These are phyloP conservation scores for Gymnoscopelus microlampas DNA, from an alignment of 2,797 vertebrate genomes.

Conservation along the genomic window DNA sequence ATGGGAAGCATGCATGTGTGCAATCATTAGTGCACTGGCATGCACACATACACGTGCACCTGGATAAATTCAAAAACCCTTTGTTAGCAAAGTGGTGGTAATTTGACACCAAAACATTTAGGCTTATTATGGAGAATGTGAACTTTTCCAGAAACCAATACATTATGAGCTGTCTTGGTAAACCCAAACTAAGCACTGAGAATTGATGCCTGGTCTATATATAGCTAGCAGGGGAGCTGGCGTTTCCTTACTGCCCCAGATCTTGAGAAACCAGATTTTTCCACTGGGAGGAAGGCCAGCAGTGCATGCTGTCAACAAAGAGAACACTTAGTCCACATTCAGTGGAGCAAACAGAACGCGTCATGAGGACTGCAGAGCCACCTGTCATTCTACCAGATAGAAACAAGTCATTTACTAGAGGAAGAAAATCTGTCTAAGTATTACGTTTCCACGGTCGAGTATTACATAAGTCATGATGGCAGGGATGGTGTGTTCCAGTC, in stretches of 20 bases:
- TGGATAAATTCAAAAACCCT: not conserved
- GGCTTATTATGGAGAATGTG: constrained; percentile 30
- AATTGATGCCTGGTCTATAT: constrained; percentile 57
- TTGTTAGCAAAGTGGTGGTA: too few species aligned
- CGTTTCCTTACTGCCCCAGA: constrained; percentile 61
- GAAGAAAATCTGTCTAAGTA: not conserved
- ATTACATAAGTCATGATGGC: not conserved
- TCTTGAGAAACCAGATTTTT: constrained; percentile 66
- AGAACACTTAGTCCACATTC: constrained; percentile 27
- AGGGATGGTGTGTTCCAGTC: not conserved
- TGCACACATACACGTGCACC: not conserved
- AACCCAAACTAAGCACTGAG: constrained; percentile 43
- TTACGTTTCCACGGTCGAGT: not conserved
- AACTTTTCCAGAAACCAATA: constrained; percentile 36
- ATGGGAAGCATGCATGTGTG: not conserved
- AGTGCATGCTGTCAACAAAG: constrained; percentile 58
- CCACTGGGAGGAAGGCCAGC: constrained; percentile 55
- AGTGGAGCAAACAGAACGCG: constrained; percentile 23
- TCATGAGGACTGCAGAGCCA: constrained; percentile 8
- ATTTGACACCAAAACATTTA: constrained; percentile 28
- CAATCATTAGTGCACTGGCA: too few species aligned
- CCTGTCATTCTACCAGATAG: constrained; percentile 18
- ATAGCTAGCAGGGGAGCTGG: constrained; percentile 57
- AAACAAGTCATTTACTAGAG: not conserved
- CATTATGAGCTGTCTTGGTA: constrained; percentile 38